These are phyloP conservation scores for Adineta ricciae DNA, from an alignment of 2,888 invertebrate genomes.

Conservation along the genomic window DNA sequence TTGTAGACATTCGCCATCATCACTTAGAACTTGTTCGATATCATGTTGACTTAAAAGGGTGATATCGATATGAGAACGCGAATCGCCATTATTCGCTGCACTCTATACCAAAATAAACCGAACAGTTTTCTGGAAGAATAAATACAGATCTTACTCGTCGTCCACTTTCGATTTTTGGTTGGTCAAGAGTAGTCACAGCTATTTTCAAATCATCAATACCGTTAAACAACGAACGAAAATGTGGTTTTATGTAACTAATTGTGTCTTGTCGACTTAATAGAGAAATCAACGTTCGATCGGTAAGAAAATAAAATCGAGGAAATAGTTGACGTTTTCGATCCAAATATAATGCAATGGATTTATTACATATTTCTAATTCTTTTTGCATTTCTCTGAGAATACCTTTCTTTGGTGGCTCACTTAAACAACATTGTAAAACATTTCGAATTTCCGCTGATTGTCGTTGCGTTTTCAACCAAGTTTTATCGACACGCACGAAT, in stretches of 20 bases:
- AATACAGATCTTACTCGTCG: neutral
- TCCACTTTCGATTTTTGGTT: constrained; percentile 13
- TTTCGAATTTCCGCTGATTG: constrained; percentile 49
- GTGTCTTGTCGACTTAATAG: constrained; percentile 40
- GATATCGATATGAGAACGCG: neutral
- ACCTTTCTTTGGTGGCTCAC: constrained; percentile 47
- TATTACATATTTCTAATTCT: constrained; percentile 49
- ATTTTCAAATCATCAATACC: constrained; percentile 43
- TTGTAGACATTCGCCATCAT: constrained; percentile 28
- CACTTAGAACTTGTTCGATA: constrained; percentile 28
- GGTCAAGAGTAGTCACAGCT: neutral
- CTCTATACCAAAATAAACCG: neutral
- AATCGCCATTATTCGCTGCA: neutral
- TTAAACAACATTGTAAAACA: constrained; percentile 50
- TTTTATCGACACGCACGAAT: constrained; percentile 48
- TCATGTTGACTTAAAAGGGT: neutral
- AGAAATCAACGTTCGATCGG: constrained; percentile 45
- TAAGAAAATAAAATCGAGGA: constrained; percentile 49
- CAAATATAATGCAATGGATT: constrained; percentile 46
- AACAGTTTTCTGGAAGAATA: no score
- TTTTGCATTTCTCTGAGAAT: constrained; percentile 47
- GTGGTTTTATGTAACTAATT: constrained; percentile 25
- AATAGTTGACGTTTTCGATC: constrained; percentile 47
- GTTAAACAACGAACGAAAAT: constrained; percentile 43
- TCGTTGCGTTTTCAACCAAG: constrained; percentile 50